Evolutionary conservation across 2,797 vertebrate species (phyloP).

Genomic region (Rousettus madagascariensis): DNA sequence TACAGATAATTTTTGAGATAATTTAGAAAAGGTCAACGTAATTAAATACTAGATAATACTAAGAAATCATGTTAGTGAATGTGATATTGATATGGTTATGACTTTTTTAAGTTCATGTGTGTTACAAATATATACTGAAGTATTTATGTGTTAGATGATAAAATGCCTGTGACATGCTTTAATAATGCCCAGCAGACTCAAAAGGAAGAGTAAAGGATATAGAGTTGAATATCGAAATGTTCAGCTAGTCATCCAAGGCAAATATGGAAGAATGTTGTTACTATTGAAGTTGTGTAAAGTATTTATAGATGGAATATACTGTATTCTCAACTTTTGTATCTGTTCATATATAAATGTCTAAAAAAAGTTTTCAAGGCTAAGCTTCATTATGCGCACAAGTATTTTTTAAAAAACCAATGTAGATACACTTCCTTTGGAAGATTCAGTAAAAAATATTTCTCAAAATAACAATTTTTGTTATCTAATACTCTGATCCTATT

Average conservation of each 20-base stretch:
- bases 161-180: neutral
- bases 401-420: neutral
- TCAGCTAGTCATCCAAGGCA: neutral
- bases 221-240: neutral
- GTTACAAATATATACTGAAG: conserved; percentile 9
- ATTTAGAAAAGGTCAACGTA: conserved; percentile 14
- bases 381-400: neutral
- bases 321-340: neutral
- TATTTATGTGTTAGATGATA: neutral
- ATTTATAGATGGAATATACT: neutral
- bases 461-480: neutral
- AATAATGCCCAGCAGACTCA: neutral
- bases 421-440: neutral
- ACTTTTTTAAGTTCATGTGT: conserved; percentile 11
- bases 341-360: neutral
- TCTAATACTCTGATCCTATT: neutral
- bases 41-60: neutral
- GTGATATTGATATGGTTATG: neutral
- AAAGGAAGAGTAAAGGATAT: neutral
- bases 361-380: neutral
- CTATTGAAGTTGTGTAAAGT: neutral
- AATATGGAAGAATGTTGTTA: neutral
- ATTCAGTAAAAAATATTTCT: neutral
- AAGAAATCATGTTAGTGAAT: neutral
- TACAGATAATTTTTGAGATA: neutral